Evolutionary conservation across 2,888 invertebrate species (phyloP).

Genomic region (Pseudolycoriella hygida): DNA sequence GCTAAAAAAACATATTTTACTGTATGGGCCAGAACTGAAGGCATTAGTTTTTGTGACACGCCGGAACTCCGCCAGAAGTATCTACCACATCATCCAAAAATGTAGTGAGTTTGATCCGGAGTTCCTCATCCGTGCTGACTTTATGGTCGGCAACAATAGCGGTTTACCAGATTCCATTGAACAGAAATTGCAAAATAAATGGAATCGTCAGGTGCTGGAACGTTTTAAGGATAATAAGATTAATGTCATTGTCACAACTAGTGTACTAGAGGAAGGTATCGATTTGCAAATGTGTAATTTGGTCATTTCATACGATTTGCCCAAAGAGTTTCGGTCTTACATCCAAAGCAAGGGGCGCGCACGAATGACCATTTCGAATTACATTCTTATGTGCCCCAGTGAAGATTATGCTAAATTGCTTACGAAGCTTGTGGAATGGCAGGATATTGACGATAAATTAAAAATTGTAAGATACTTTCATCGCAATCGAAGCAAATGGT

Average conservation of each 20-base stretch:
- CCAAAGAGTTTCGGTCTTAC: slow-evolving; percentile 60
- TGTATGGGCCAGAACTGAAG: slow-evolving; percentile 16
- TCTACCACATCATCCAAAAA: slow-evolving; percentile 46
- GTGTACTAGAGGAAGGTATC: slow-evolving; percentile 79
- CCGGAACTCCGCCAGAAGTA: slow-evolving; percentile 54
- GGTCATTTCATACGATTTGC: slow-evolving; percentile 55
- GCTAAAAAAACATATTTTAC: slow-evolving; percentile 25
- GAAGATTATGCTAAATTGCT: slow-evolving; percentile 18
- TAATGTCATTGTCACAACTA: slow-evolving; percentile 55
- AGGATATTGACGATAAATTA: slow-evolving; percentile 35
- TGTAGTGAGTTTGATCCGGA: slow-evolving; percentile 30
- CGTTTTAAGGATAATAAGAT: slow-evolving; percentile 38
- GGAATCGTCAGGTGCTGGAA: slow-evolving; percentile 23
- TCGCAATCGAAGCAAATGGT: slow-evolving; percentile 3
- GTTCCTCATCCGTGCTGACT: slow-evolving; percentile 45
- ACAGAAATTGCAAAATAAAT: slow-evolving; percentile 18
- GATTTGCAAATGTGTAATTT: slow-evolving; percentile 70
- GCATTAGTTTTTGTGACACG: slow-evolving; percentile 25
- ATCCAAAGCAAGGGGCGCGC: slow-evolving; percentile 83
- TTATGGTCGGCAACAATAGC: slow-evolving; percentile 41
- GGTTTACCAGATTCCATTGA: slow-evolving; percentile 17
- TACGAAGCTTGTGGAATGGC: slow-evolving; percentile 29
- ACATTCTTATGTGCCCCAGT: slow-evolving; percentile 34
- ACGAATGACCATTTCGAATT: slow-evolving; percentile 41
- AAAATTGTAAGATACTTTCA: slow-evolving; percentile 27